phyloP scores from a whole-genome alignment of 2,888 invertebrate genomes.

The Mythimna loreyi region DNA sequence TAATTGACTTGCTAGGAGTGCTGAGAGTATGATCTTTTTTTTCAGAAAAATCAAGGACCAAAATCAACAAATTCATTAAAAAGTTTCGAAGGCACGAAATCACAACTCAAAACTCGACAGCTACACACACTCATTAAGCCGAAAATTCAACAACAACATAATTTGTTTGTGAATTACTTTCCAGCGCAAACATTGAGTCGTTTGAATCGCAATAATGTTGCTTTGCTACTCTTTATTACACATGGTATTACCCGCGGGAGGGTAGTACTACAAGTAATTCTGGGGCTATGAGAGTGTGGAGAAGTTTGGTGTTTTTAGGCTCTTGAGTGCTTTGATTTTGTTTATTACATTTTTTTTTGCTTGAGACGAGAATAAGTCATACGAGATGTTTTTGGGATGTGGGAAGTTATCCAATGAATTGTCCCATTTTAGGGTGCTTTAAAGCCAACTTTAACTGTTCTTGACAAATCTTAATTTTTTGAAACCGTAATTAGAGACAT shows the following conservation, averaged over 20 bases:
- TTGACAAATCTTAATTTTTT: too few relatives aligned
- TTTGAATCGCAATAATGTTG: slow-evolving; percentile 70
- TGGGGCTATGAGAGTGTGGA: slow-evolving; percentile 56
- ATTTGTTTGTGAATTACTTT: slow-evolving; percentile 72
- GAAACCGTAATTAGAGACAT: too few relatives aligned
- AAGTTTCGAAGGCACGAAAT: slow-evolving; percentile 37
- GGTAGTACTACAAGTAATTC: slow-evolving; percentile 68
- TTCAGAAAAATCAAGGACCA: background rate
- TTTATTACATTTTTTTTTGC: background rate
- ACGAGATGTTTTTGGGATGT: too few relatives aligned
- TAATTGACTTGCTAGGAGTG: too few relatives aligned
- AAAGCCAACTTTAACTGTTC: too few relatives aligned
- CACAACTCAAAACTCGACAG: slow-evolving; percentile 35
- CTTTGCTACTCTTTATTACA: slow-evolving; percentile 74
- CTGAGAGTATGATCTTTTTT: background rate
- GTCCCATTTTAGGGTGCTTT: too few relatives aligned
- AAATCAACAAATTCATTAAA: slow-evolving; percentile 21
- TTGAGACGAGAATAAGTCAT: too few relatives aligned
- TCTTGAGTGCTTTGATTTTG: slow-evolving; percentile 16
- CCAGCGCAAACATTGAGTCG: slow-evolving; percentile 57
- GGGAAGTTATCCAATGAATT: too few relatives aligned
- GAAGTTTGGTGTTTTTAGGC: slow-evolving; percentile 14
- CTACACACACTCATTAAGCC: slow-evolving; percentile 59
- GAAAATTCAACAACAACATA: slow-evolving; percentile 65
- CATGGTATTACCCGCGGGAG: slow-evolving; percentile 69